Evolutionary conservation across 2,888 invertebrate genomes (phyloP), one percentile per base, ranked within the genome.

Genomic region (Diogma glabrata): DNA sequence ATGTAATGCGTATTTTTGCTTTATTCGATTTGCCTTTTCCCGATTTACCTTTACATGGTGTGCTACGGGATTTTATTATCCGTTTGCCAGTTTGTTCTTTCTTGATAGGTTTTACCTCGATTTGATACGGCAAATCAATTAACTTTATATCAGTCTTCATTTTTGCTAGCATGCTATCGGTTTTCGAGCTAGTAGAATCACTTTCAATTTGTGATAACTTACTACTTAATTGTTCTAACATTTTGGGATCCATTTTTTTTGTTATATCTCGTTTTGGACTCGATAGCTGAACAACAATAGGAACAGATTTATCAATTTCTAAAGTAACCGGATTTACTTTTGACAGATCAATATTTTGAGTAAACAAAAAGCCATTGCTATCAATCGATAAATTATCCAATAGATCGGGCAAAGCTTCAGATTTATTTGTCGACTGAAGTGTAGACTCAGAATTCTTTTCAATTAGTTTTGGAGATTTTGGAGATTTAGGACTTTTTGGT

Each of bases 181-280:
- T 83, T 67, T 79, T 79, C 1, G 83, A 83, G 59, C 82, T 84
- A 2, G 84, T 83, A 1, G 84, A 83, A 66, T 84, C 84, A 59
- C 82, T 84, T 69, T 84, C 84, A 47, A 84, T 84, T 68, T 84
- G 84, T 62, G 82, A 83, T 5, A 84, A 63, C 67, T 84, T 84
- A 7, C 80, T 82, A 63, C 80, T 84, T 1, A 84, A 67, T 8
- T 83, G 80, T 63, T 84, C 84, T 9, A 83, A 66, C 46, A 81
- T 67, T 6, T 76, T 74, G 2, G 82, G 82, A 67, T 84, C 84
- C 60, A 84, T 78, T 58, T 72, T 72, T 61, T 80, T 79, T 2
- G 81, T 79, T 40, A 84, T 83, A 61, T 83, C 83, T 30, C 83
- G 70, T 61, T 82, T 84, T 1, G 84, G 83, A 60, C 83, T 84